phyloP scores from a whole-genome alignment of 2,113 vertebrate genomes.

The Hippopotamus amphibius region DNA sequence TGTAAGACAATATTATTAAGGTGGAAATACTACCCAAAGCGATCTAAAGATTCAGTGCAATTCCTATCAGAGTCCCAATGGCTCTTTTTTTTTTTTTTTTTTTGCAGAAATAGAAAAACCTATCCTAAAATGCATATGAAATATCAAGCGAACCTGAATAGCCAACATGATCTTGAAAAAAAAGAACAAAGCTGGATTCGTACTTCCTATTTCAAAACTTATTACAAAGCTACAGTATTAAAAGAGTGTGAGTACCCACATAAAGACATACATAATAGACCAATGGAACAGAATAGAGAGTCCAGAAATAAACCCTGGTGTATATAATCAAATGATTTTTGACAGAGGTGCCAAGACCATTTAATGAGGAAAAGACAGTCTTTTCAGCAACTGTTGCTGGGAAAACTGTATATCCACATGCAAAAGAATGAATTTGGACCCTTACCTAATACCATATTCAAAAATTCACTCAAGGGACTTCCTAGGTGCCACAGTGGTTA shows the following conservation, averaged over 20 bases:
- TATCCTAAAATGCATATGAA: not conserved
- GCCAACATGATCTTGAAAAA: not conserved
- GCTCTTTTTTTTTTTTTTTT: not conserved
- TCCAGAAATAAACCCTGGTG: not conserved
- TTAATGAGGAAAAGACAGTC: not conserved
- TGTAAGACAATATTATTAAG: not conserved
- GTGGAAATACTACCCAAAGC: not conserved
- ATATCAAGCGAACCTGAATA: not conserved
- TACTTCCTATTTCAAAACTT: conserved; percentile 1
- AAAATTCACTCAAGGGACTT: not conserved
- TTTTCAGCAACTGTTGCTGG: not conserved
- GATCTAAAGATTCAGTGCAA: not conserved
- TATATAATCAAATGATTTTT: not conserved
- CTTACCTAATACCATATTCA: not conserved
- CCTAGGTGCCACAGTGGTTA: too few species aligned
- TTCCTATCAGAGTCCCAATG: not conserved
- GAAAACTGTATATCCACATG: not conserved
- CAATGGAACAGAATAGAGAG: not conserved
- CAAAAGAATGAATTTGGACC: not conserved
- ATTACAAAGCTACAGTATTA: not conserved
- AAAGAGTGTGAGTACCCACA: not conserved
- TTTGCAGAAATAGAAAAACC: not conserved
- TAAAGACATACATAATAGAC: not conserved
- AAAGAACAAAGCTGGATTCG: not conserved
- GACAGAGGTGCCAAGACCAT: not conserved